Conservation (phyloP, 2,888 invertebrate species). For the Hydroisotoma schaefferi region DNA sequence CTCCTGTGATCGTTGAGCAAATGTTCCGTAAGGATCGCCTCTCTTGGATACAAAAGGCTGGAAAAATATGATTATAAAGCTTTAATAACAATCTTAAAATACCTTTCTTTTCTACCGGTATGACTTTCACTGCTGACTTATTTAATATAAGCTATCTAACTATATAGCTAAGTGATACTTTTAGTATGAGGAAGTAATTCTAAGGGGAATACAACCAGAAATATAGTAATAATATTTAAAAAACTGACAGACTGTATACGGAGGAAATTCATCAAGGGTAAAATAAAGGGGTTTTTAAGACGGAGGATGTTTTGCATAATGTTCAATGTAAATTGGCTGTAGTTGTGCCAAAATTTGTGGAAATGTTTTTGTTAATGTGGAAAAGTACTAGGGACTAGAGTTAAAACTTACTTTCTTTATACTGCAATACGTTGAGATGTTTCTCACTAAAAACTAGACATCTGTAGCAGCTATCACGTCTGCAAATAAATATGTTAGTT, state of each 20-base stretch:
- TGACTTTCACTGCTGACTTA: too few relatives aligned
- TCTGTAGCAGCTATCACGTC: slow-evolving; percentile 70
- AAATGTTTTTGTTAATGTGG: not conserved
- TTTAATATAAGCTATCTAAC: too few relatives aligned
- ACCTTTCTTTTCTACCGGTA: too few relatives aligned
- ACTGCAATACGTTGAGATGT: slow-evolving; percentile 89
- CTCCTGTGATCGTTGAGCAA: slow-evolving; percentile 57
- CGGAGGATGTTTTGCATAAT: too few relatives aligned
- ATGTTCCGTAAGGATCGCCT: slow-evolving; percentile 24
- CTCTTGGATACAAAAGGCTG: slow-evolving; percentile 34
- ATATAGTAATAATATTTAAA: too few relatives aligned
- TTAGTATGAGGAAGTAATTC: too few relatives aligned
- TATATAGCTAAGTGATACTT: too few relatives aligned
- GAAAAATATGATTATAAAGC: slow-evolving; percentile 6
- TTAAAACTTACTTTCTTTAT: slow-evolving; percentile 88
- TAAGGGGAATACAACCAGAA: too few relatives aligned
- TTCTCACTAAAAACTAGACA: slow-evolving; percentile 95
- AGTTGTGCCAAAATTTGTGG: not conserved
- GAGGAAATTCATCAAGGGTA: too few relatives aligned
- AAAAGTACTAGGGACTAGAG: slow-evolving; percentile 3
- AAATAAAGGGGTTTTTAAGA: not conserved
- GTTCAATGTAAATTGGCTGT: not conserved
- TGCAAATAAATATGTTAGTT: slow-evolving; percentile 12
- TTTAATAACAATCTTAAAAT: too few relatives aligned
- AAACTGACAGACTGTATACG: too few relatives aligned